Conservation (phyloP, 1,140 invertebrate species). For the Rhagoletis zephyria region DNA sequence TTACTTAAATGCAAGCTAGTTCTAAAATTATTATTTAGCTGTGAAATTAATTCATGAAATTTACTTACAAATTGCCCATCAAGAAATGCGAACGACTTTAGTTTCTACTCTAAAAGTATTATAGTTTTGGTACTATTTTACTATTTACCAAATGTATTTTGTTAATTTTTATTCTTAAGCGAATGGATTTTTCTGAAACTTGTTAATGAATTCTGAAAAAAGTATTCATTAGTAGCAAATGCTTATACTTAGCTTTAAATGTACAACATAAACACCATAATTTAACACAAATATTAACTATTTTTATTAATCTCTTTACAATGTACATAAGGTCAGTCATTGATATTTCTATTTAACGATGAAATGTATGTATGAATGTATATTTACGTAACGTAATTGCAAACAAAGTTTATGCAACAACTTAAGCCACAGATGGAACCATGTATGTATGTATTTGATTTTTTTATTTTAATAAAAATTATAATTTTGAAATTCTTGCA, state of each 20-base stretch:
- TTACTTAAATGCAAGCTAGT: neutral
- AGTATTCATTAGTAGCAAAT: neutral
- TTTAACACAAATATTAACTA: neutral
- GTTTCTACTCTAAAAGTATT: neutral
- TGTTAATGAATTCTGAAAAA: neutral
- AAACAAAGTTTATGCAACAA: neutral
- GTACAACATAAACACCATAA: neutral
- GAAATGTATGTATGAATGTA: neutral
- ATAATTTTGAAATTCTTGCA: neutral
- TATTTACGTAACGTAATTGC: too few relatives aligned
- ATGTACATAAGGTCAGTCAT: slow-evolving; percentile 8
- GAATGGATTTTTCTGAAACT: neutral
- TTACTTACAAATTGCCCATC: neutral
- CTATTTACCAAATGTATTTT: neutral
- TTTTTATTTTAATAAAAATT: slow-evolving; percentile 25
- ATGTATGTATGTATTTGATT: neutral
- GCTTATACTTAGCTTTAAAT: neutral
- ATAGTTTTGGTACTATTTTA: neutral
- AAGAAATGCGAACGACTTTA: neutral
- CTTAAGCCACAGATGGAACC: neutral
- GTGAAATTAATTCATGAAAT: neutral
- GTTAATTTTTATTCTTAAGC: neutral
- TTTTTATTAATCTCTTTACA: neutral
- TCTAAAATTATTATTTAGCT: neutral
- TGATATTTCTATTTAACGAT: slow-evolving; percentile 1